phyloP scores from a whole-genome alignment of 2,797 vertebrate species.

The Thaleichthys pacificus region DNA sequence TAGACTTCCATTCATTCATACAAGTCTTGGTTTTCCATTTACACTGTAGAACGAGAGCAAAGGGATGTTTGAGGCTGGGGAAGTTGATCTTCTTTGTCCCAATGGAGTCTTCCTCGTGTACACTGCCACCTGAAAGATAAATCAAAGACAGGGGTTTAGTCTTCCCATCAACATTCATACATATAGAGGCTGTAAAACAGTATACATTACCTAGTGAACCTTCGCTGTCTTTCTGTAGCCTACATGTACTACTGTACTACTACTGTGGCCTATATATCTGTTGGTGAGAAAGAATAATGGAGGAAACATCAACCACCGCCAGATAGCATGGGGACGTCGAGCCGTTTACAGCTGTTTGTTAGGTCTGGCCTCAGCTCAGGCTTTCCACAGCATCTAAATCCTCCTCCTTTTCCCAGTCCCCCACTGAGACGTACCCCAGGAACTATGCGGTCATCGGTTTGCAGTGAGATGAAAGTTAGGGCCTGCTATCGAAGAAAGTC shows the following conservation, averaged over 20 bases:
- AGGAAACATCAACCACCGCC: no score
- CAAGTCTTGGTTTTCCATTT: not conserved
- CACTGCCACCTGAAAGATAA: constrained; percentile 55
- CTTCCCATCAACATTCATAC: not conserved
- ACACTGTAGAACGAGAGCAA: constrained; percentile 4
- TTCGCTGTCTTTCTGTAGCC: no score
- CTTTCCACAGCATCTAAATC: constrained; percentile 25
- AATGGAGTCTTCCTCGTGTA: constrained; percentile 19
- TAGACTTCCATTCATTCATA: constrained; percentile 12
- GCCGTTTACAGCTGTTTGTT: constrained; percentile 12
- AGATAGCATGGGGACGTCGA: not conserved
- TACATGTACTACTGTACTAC: no score
- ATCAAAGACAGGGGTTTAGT: constrained; percentile 32
- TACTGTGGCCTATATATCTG: not conserved
- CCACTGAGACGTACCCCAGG: constrained; percentile 23
- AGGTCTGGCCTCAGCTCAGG: constrained; percentile 17
- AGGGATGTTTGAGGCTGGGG: not conserved
- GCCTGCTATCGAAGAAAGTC: no score
- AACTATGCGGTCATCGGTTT: constrained; percentile 24
- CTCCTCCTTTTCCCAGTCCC: constrained; percentile 1
- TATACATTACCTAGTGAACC: no score
- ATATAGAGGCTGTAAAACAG: not conserved
- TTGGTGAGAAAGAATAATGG: not conserved
- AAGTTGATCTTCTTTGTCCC: constrained; percentile 6
- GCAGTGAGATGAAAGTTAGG: constrained; percentile 25